phyloP scores from a whole-genome alignment of 2,888 invertebrate species.

The Polyommatus iphigenia region DNA sequence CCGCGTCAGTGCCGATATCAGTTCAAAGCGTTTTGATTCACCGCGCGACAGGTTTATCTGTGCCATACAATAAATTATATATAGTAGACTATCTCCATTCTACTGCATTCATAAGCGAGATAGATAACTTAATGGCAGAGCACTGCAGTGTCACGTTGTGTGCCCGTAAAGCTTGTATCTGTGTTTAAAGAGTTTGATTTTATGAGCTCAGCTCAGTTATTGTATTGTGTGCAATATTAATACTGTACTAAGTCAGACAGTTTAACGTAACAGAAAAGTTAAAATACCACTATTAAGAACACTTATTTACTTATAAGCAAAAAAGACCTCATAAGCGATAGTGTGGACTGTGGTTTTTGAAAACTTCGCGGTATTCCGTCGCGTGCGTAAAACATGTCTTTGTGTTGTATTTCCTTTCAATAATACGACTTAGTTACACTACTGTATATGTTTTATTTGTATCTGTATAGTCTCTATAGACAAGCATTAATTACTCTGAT shows the following conservation, averaged over 20 bases:
- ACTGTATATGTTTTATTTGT: background rate
- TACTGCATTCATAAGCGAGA: background rate
- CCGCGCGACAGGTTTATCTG: background rate
- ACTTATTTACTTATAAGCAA: too few relatives aligned
- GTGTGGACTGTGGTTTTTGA: too few relatives aligned
- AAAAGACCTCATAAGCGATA: too few relatives aligned
- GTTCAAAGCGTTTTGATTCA: slow-evolving; percentile 20
- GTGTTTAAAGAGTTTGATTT: background rate
- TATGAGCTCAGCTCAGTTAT: background rate
- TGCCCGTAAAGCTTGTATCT: background rate
- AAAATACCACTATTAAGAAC: too few relatives aligned
- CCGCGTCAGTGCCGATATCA: slow-evolving; percentile 5
- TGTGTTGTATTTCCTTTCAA: too few relatives aligned
- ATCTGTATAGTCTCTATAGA: background rate
- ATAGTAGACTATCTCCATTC: background rate
- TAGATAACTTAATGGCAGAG: background rate
- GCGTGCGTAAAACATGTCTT: too few relatives aligned
- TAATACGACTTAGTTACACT: too few relatives aligned
- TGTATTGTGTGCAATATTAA: background rate
- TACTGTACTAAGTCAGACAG: too few relatives aligned
- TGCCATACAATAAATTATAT: background rate
- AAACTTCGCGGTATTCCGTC: too few relatives aligned
- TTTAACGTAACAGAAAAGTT: too few relatives aligned
- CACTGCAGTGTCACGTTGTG: background rate
- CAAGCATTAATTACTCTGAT: background rate